phyloP scores from a whole-genome alignment of 2,888 invertebrate genomes.

The Eupithecia subumbrata region DNA sequence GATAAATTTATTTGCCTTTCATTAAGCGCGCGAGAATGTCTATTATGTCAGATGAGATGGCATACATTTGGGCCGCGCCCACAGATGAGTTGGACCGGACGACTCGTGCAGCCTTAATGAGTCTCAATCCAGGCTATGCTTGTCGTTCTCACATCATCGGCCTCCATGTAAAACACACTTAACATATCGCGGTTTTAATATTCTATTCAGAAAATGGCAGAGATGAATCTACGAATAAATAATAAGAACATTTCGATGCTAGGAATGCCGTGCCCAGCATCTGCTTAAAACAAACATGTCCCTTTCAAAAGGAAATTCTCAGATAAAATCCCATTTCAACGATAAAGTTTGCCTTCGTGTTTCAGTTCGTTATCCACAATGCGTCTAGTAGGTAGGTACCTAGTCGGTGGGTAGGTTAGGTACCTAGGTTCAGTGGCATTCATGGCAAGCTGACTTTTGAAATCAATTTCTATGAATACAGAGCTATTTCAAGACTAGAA shows the following conservation, averaged over 20 bases:
- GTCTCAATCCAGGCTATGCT: background rate
- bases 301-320: slow-evolving; percentile 20
- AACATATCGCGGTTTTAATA: slow-evolving; percentile 7
- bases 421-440: no score
- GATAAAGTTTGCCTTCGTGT: slow-evolving; percentile 58
- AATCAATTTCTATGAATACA: no score
- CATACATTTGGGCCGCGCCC: no score
- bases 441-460: no score
- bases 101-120: no score
- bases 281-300: slow-evolving; percentile 19
- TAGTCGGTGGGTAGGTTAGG: slow-evolving; percentile 37
- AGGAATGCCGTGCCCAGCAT: background rate
- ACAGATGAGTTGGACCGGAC: no score
- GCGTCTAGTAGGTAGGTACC: slow-evolving; percentile 27
- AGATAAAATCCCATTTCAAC: slow-evolving; percentile 27
- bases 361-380: slow-evolving; percentile 63
- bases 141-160: background rate
- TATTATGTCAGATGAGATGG: no score
- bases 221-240: slow-evolving; percentile 12
- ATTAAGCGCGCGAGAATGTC: no score
- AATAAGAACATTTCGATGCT: slow-evolving; percentile 17
- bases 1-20: no score
- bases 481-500: no score
- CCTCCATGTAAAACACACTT: background rate
- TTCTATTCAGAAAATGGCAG: slow-evolving; percentile 13